phyloP scores from a whole-genome alignment of 2,113 vertebrate species.

The Eonycteris spelaea region DNA sequence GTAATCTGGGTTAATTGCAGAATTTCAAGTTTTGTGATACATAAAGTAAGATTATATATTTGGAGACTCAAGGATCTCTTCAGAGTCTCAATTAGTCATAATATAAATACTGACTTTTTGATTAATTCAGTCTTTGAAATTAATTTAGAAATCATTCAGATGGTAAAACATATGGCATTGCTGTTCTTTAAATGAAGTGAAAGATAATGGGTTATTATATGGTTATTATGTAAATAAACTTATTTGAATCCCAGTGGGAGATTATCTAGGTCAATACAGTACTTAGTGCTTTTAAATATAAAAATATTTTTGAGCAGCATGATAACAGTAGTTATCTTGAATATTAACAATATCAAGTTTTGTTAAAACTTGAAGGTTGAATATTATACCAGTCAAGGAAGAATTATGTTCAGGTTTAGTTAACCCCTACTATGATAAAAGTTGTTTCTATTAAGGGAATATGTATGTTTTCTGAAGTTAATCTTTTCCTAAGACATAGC shows the following conservation, averaged over 20 bases:
- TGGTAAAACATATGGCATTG: background rate
- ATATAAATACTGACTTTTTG: background rate
- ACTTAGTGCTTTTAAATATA: background rate
- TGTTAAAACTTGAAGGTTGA: background rate
- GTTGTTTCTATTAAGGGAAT: background rate
- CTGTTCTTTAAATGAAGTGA: slow-evolving; percentile 4
- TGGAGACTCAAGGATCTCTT: background rate
- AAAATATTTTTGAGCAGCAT: background rate
- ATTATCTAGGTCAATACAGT: background rate
- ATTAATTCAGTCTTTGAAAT: background rate
- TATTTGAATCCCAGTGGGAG: background rate
- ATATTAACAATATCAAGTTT: background rate
- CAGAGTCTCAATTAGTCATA: background rate
- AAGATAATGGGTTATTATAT: background rate
- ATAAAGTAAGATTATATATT: background rate
- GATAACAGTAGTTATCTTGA: background rate
- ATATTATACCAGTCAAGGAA: background rate
- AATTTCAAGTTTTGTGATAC: background rate
- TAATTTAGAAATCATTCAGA: slow-evolving; percentile 5
- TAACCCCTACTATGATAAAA: background rate
- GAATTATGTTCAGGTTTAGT: background rate
- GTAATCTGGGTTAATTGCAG: background rate
- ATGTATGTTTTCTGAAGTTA: background rate
- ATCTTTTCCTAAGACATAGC: background rate
- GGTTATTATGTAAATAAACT: background rate